Percentiles rank a stretch among this genome's conserved stretches.
Conservation (phyloP, 2,888 invertebrate genomes). For the Lasioglossum villosulum region DNA sequence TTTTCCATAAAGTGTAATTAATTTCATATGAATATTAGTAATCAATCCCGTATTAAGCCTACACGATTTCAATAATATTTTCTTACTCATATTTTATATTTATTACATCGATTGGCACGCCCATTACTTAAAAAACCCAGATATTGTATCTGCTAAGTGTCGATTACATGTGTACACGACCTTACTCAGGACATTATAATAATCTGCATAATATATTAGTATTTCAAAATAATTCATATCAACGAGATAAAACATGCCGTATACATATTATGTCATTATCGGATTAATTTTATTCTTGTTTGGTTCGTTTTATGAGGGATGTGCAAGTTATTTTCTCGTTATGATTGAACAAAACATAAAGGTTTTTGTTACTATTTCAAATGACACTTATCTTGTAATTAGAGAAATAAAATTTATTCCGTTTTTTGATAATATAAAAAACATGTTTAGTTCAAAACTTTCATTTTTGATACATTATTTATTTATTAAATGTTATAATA, state of each 20-base stretch:
- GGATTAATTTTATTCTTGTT: not conserved
- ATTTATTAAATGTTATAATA: not conserved
- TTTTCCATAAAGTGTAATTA: not conserved
- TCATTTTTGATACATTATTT: not conserved
- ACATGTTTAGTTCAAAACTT: not conserved
- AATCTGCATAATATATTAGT: not conserved
- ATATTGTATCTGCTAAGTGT: not conserved
- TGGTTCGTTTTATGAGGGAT: not conserved
- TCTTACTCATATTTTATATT: not conserved
- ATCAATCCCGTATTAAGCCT: not conserved
- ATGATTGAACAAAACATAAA: not conserved
- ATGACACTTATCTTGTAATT: not conserved
- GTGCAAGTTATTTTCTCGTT: not conserved
- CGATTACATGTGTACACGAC: not conserved
- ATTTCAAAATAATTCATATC: not conserved
- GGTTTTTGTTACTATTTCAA: not conserved
- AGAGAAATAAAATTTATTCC: not conserved
- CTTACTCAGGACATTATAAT: not conserved
- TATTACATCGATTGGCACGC: not conserved
- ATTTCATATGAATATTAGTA: not conserved
- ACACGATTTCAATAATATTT: not conserved
- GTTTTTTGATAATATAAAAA: not conserved
- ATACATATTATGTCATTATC: too few relatives aligned
- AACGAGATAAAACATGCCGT: not conserved
- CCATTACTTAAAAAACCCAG: not conserved